Evolutionary conservation across 2,797 vertebrate genomes (phyloP).

Genomic region (Tokudaia muenninki): DNA sequence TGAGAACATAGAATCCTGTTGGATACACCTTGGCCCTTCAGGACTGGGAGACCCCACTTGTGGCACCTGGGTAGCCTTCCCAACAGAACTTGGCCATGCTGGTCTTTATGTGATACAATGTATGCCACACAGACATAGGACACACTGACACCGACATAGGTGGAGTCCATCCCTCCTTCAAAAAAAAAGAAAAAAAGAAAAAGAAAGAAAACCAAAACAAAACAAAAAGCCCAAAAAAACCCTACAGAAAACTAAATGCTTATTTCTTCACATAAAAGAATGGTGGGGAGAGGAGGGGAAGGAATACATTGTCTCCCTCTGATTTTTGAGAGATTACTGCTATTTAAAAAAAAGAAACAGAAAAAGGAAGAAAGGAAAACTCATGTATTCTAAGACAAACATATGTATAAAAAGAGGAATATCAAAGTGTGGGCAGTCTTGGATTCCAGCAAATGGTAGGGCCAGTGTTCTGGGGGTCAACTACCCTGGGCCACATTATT

Average conservation of each 20-base stretch:
- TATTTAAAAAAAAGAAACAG: conserved; percentile 31
- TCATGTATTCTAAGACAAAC: conserved; percentile 61
- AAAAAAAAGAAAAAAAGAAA: conserved; percentile 65
- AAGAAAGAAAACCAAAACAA: neutral
- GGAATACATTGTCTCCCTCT: conserved; percentile 68
- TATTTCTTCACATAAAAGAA: conserved; percentile 78
- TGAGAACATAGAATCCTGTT: conserved; percentile 83
- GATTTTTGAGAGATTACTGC: conserved; percentile 64
- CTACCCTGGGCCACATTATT: conserved; percentile 50
- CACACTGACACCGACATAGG: conserved; percentile 76
- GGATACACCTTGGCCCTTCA: conserved; percentile 71
- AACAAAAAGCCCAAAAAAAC: neutral
- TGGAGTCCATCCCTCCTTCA: conserved; percentile 86
- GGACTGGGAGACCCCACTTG: conserved; percentile 10
- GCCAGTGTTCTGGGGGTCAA: conserved; percentile 10
- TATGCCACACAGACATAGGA: conserved; percentile 83
- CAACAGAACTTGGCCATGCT: conserved; percentile 76
- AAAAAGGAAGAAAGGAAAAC: conserved; percentile 11
- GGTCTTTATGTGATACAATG: conserved; percentile 83
- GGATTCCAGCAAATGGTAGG: conserved; percentile 33
- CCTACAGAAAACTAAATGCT: conserved; percentile 75
- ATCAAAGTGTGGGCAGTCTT: conserved; percentile 53
- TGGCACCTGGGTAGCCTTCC: conserved; percentile 67
- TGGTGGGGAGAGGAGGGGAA: neutral
- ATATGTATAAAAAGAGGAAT: conserved; percentile 42